phyloP scores from a whole-genome alignment of 2,888 invertebrate genomes.

The Cheilosia scutellata region DNA sequence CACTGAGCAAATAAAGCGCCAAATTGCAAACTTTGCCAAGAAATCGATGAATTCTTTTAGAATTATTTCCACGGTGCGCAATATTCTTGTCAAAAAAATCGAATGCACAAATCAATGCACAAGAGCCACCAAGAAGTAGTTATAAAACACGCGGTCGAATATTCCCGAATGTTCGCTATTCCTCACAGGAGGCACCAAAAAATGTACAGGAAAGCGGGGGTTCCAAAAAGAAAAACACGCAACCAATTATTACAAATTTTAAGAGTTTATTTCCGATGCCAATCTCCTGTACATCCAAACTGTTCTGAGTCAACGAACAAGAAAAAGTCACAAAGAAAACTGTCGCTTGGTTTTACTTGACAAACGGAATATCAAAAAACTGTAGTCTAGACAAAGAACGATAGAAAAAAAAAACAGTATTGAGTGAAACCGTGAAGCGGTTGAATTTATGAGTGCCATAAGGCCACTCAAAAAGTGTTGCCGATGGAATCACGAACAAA shows the following conservation, averaged over 20 bases:
- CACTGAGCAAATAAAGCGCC: too few relatives aligned
- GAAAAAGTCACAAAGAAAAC: too few relatives aligned
- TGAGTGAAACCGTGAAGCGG: not conserved
- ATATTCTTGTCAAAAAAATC: not conserved
- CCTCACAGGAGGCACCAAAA: conserved; percentile 28
- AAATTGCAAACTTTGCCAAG: not conserved
- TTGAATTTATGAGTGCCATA: not conserved
- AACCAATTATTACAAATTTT: too few relatives aligned
- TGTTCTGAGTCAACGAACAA: too few relatives aligned
- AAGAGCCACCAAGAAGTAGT: too few relatives aligned
- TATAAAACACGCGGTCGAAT: not conserved
- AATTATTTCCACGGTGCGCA: not conserved
- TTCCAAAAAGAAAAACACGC: not conserved
- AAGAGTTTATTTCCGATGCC: too few relatives aligned
- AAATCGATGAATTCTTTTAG: not conserved
- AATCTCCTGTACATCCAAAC: not conserved
- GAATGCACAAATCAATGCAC: not conserved
- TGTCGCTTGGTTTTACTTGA: too few relatives aligned
- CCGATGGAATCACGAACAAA: conserved; percentile 25
- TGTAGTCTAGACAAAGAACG: too few relatives aligned
- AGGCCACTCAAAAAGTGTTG: not conserved
- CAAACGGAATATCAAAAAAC: too few relatives aligned
- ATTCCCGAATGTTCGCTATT: not conserved
- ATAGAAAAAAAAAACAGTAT: not conserved
- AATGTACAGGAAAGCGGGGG: conserved; percentile 5